A percentile compares a stretch with the other conserved stretches of the same genome.
Conservation (phyloP, 2,888 invertebrate species). For the Rapana venosa region DNA sequence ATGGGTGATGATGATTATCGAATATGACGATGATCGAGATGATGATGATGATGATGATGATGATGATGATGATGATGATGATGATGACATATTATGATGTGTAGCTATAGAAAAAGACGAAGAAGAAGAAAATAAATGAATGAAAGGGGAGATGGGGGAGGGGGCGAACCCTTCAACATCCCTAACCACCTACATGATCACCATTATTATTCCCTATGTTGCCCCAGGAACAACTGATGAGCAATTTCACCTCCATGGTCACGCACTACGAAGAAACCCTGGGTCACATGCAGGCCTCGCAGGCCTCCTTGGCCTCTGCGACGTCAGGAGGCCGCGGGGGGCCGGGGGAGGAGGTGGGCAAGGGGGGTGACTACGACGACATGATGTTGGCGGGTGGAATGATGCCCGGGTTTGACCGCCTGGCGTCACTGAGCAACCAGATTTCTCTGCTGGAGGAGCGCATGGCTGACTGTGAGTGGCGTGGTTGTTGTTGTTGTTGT, state of each 20-base stretch:
- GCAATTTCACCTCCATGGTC: slow-evolving; percentile 44
- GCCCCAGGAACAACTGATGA: slow-evolving; percentile 46
- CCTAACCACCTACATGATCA: neutral
- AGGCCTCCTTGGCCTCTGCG: slow-evolving; percentile 5
- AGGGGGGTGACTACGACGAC: slow-evolving; percentile 5
- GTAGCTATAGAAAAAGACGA: too few species aligned
- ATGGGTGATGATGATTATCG: neutral
- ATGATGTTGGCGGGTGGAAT: slow-evolving; percentile 18
- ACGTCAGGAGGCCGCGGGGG: neutral
- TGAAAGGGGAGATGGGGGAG: too few species aligned
- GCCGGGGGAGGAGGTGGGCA: neutral
- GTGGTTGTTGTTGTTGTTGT: neutral
- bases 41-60: neutral
- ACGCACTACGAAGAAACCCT: slow-evolving; percentile 46
- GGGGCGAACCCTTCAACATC: neutral
- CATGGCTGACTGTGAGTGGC: slow-evolving; percentile 61
- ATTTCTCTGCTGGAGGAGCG: slow-evolving; percentile 64
- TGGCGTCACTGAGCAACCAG: slow-evolving; percentile 63
- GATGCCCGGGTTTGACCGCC: slow-evolving; percentile 51
- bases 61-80: neutral
- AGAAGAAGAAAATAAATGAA: too few species aligned
- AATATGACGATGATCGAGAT: neutral
- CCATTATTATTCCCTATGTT: neutral
- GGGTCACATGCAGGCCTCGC: slow-evolving; percentile 44
- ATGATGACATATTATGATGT: too few species aligned